These are phyloP conservation scores for Neogobius melanostomus DNA, from an alignment of 2,113 vertebrate species.

Conservation along the genomic window DNA sequence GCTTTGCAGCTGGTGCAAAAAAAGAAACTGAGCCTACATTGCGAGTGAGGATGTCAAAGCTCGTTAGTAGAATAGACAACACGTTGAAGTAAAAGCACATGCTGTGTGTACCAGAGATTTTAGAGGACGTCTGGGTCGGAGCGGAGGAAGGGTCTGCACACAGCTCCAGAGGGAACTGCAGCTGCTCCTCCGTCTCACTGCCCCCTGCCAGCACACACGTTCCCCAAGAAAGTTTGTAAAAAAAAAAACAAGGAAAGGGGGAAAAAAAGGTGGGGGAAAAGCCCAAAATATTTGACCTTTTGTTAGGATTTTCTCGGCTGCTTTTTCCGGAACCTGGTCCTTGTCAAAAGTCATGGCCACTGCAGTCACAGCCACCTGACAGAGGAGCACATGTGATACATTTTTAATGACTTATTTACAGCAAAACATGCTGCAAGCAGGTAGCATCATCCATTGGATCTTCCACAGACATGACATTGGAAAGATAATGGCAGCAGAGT, in stretches of 20 bases:
- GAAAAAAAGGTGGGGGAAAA: neutral
- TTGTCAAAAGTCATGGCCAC: constrained; percentile 97
- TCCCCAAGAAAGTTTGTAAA: neutral
- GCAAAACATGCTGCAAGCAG: too few species aligned
- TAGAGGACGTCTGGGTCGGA: constrained; percentile 80
- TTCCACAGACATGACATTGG: too few species aligned
- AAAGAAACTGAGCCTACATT: constrained; percentile 68
- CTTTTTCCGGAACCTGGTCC: constrained; percentile 84
- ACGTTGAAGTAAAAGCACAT: constrained; percentile 7
- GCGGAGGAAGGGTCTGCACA: constrained; percentile 81
- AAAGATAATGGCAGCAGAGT: too few species aligned
- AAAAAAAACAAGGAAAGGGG: neutral
- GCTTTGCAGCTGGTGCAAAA: constrained; percentile 69
- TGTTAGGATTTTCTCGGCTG: constrained; percentile 80
- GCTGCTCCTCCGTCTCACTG: constrained; percentile 90
- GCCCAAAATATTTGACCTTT: constrained; percentile 79
- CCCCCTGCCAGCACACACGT: constrained; percentile 68
- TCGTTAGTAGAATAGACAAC: constrained; percentile 45
- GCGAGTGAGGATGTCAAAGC: constrained; percentile 47
- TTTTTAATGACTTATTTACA: neutral
- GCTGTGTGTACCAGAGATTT: constrained; percentile 79
- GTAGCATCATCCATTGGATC: too few species aligned
- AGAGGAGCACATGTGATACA: neutral
- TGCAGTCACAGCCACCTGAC: constrained; percentile 93
- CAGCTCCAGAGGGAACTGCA: constrained; percentile 94